Evolutionary conservation across 2,113 vertebrate species (phyloP).

Genomic region (Globicephala melas): DNA sequence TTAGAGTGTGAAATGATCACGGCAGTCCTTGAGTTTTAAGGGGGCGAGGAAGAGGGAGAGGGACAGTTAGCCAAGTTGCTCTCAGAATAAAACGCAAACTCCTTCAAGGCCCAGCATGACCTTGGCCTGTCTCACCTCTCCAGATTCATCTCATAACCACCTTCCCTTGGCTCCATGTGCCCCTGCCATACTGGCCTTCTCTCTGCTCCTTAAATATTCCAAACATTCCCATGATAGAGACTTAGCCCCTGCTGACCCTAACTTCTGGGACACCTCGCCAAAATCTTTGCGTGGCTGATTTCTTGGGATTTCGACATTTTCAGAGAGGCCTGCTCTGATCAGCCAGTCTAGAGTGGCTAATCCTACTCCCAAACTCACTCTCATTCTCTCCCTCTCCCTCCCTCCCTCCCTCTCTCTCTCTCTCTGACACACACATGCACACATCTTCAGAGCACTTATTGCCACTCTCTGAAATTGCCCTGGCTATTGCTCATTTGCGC

Average conservation of each 20-base stretch:
- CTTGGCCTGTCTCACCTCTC: not conserved
- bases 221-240: not conserved
- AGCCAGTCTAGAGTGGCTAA: not conserved
- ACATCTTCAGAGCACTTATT: not conserved
- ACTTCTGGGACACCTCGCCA: not conserved
- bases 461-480: not conserved
- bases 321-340: not conserved
- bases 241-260: not conserved
- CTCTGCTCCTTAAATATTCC: not conserved
- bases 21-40: not conserved
- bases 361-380: not conserved
- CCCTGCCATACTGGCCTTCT: not conserved
- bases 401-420: too few species aligned
- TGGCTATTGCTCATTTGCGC: not conserved
- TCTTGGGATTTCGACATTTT: not conserved
- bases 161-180: not conserved
- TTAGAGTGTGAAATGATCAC: not conserved
- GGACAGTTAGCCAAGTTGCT: not conserved
- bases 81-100: not conserved
- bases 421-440: not conserved
- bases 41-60: not conserved
- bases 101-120: not conserved
- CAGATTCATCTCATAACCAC: not conserved
- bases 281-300: not conserved
- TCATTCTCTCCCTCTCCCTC: too few species aligned